A percentile compares a stretch with the other conserved stretches of the same genome.
Evolutionary conservation across 2,797 vertebrate genomes (phyloP).

Genomic region (Peromyscus aztecus): DNA sequence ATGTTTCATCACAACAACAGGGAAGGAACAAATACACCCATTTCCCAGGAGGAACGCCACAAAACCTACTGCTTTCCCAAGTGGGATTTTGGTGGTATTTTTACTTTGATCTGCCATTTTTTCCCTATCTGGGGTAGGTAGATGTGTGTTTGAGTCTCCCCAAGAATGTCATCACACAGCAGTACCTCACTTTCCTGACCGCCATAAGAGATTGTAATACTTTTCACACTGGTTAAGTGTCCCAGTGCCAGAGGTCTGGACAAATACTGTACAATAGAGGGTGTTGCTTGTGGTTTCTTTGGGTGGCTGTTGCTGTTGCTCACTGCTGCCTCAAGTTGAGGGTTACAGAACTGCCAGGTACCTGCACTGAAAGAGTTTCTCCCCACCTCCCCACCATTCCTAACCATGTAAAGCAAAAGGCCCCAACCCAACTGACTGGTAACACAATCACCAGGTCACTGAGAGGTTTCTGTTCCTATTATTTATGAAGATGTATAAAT

Average conservation of each 20-base stretch:
- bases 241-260: background rate
- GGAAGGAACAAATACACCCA: too few species aligned
- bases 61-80: background rate
- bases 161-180: background rate
- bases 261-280: background rate
- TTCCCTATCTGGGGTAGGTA: background rate
- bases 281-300: rapidly evolving
- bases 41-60: background rate
- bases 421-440: background rate
- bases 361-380: too few species aligned
- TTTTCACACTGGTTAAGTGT: background rate
- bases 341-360: background rate
- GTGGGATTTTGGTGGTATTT: background rate
- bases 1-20: background rate
- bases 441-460: background rate
- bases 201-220: background rate
- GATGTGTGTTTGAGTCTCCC: background rate
- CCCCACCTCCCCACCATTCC: background rate
- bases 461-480: background rate
- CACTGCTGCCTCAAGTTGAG: background rate
- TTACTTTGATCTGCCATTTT: background rate
- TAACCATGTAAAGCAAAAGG: background rate
- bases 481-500: background rate
- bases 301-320: too few species aligned
- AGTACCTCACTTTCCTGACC: background rate